Base-by-base conservation (phyloP, 2,888 invertebrate genomes). In the Zygogramma bicolorata region DNA sequence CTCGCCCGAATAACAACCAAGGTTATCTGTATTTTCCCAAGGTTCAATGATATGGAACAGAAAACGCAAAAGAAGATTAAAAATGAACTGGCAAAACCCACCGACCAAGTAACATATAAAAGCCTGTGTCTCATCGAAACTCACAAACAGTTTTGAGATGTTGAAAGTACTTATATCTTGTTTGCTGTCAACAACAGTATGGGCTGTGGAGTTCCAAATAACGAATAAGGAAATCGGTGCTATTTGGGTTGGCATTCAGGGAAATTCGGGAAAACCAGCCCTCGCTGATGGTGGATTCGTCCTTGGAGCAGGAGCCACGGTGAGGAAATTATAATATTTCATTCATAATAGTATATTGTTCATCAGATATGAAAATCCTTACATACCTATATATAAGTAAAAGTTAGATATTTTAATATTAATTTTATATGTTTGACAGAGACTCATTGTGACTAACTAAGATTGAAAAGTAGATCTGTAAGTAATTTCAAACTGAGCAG, bases 221-320 rank as follows among this genome's bases (percentile, higher is more conserved):
- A 34, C 65, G 13, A 84, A 84, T 70, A 75, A 73, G 5, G 80
- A 81, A 57, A 76, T 75, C 40, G 82, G 81, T 5, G 74, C 77
- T 25, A 75, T 84, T 10, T 83, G 84, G 84, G 74, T 84, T 8
- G 84, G 84, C 6, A 81, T 81, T 65, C 81, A 78, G 70, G 84
- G 83, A 31, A 83, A 84, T 70, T 71, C 78, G 15, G 81, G 79
- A n/a, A 77, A 81, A 61, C 74, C 73, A 2, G 70, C 76, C 62
- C 70, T 84, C 20, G 75, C 77, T 7, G 81, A 81, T 72, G 84
- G 84, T 1, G 85, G 85, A 42, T 84, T 84, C 65, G 74, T 77
- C 42, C 71, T 85, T 22, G 75, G 70, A 20, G 74, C 79, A 22
- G 79, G 79, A 65, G 71, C 77, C 77, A 71, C 79, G 70, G 84